Conservation (phyloP, 2,888 invertebrate species). For the Lepidocyrtinus sp. region DNA sequence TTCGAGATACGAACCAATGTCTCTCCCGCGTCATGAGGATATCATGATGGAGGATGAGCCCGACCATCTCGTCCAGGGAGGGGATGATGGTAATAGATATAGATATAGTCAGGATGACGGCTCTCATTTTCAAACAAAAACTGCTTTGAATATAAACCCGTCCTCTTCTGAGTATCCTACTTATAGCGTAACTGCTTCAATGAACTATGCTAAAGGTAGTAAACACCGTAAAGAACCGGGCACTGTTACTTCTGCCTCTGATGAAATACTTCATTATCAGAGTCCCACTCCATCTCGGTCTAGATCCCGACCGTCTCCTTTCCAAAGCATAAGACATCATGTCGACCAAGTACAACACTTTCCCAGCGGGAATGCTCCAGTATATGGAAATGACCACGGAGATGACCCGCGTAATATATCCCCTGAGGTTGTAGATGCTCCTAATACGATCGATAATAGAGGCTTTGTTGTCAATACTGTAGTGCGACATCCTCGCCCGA, state of each 20-base stretch:
- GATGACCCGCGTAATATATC: background rate
- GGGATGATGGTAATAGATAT: conserved; percentile 23
- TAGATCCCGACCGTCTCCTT: background rate
- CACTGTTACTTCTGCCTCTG: conserved; percentile 24
- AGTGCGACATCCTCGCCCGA: background rate
- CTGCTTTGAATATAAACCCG: conserved; percentile 33
- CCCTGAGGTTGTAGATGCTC: background rate
- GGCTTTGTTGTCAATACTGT: background rate
- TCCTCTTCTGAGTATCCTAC: conserved; percentile 29
- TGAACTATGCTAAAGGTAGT: conserved; percentile 26
- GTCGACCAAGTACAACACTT: conserved; percentile 29
- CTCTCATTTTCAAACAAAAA: conserved; percentile 45
- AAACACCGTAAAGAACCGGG: conserved; percentile 25
- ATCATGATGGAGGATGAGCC: conserved; percentile 9
- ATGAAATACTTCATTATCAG: background rate
- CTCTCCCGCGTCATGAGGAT: conserved; percentile 1
- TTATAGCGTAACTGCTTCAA: conserved; percentile 44
- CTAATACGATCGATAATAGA: background rate
- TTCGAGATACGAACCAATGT: conserved; percentile 29
- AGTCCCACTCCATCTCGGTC: background rate
- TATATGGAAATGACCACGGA: background rate
- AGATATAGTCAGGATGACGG: conserved; percentile 7
- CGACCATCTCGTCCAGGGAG: background rate
- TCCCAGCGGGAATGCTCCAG: background rate
- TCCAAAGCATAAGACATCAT: conserved; percentile 2